Conservation (phyloP, 1,140 invertebrate species). For the Glomeris maerens region DNA sequence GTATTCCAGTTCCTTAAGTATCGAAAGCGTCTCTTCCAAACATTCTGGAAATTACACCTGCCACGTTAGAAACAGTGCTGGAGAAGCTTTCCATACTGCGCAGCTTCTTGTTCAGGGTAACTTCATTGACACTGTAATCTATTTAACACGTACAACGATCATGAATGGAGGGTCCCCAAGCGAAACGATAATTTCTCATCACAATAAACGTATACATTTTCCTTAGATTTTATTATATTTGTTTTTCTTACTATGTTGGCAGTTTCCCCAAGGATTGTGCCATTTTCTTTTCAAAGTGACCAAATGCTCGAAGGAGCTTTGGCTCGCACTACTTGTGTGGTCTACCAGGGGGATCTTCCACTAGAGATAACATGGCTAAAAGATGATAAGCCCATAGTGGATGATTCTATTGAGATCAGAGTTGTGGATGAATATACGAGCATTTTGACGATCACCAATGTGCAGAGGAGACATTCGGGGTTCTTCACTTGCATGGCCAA, state of each 20-base stretch:
- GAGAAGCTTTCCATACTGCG: conserved; percentile 43
- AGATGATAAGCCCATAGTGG: conserved; percentile 33
- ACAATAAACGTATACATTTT: no score
- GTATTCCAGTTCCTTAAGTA: conserved; percentile 29
- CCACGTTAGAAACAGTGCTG: conserved; percentile 49
- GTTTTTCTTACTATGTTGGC: no score
- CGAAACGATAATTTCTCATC: no score
- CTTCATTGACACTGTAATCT: not conserved
- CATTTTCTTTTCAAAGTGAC: conserved; percentile 40
- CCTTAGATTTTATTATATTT: no score
- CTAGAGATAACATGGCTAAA: conserved; percentile 53
- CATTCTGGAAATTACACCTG: conserved; percentile 63
- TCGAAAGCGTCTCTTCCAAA: conserved; percentile 29
- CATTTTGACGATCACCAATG: conserved; percentile 41
- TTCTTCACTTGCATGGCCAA: conserved; percentile 41
- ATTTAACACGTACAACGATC: no score
- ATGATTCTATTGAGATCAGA: conserved; percentile 33
- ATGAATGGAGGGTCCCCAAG: no score
- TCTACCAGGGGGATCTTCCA: conserved; percentile 42
- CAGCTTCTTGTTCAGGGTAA: conserved; percentile 31
- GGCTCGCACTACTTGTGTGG: not conserved
- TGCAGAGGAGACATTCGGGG: conserved; percentile 33
- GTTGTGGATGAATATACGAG: conserved; percentile 48
- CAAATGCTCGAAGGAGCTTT: conserved; percentile 14
- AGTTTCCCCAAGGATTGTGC: conserved; percentile 32